Evolutionary conservation across 2,888 invertebrate species (phyloP).

Genomic region (Mechanitis messenoides): DNA sequence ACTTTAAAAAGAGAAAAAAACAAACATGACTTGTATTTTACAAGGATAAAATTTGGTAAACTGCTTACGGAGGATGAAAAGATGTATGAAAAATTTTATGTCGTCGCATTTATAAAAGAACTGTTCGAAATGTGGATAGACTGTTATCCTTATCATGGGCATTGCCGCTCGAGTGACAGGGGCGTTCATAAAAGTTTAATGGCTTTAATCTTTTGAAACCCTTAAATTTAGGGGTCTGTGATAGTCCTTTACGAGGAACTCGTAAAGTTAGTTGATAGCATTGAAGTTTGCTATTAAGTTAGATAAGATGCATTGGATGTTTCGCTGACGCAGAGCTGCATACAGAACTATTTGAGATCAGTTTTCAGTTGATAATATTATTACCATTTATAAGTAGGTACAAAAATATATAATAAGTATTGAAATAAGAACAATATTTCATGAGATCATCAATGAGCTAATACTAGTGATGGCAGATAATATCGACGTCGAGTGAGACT

Average conservation of each 20-base stretch:
- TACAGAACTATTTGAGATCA: not conserved
- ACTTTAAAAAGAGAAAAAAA: too few relatives aligned
- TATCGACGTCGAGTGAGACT: too few relatives aligned
- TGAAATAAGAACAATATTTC: too few relatives aligned
- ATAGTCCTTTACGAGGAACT: conserved; percentile 54
- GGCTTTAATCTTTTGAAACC: conserved; percentile 65
- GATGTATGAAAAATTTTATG: conserved; percentile 15
- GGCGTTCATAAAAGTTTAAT: conserved; percentile 65
- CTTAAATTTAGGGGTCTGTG: conserved; percentile 55
- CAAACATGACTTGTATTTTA: too few relatives aligned
- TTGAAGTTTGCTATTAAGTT: conserved; percentile 37
- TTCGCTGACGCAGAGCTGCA: conserved; percentile 4
- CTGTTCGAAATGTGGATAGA: conserved; percentile 23
- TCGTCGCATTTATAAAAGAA: conserved; percentile 20
- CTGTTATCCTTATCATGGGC: conserved; percentile 43
- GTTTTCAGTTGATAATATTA: too few relatives aligned
- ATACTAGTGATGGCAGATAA: too few relatives aligned
- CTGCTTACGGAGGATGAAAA: conserved; percentile 9
- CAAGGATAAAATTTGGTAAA: not conserved
- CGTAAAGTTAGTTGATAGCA: conserved; percentile 50
- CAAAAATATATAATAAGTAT: too few relatives aligned
- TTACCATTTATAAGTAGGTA: too few relatives aligned
- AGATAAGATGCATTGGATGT: conserved; percentile 14
- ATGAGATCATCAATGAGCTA: too few relatives aligned
- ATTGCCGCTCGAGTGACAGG: conserved; percentile 54